These are phyloP conservation scores for Enteromius thamalakanensis DNA, from an alignment of 2,797 vertebrate genomes.

Conservation along the genomic window DNA sequence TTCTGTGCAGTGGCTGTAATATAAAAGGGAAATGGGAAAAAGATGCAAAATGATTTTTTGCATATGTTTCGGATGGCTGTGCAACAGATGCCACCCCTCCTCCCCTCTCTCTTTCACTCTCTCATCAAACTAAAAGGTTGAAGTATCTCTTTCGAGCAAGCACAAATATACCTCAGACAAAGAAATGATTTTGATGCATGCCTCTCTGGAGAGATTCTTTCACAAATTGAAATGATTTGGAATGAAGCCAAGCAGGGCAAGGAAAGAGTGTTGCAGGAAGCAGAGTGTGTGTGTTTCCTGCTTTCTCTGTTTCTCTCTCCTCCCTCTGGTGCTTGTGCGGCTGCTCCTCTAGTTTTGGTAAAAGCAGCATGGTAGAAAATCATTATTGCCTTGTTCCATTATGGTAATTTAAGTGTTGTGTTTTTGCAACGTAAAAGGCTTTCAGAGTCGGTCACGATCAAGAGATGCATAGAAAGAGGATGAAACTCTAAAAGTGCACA, in stretches of 20 bases:
- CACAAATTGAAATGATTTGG: constrained; percentile 49
- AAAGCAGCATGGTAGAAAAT: constrained; percentile 67
- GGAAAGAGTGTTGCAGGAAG: constrained; percentile 50
- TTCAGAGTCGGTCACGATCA: constrained; percentile 42
- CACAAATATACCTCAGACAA: constrained; percentile 43
- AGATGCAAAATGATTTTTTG: constrained; percentile 44
- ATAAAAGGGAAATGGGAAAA: constrained; percentile 18
- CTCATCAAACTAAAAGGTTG: constrained; percentile 53
- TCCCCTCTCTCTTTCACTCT: not conserved
- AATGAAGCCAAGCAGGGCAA: constrained; percentile 49
- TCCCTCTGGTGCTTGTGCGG: not conserved
- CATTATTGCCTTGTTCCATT: constrained; percentile 78
- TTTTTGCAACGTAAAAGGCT: constrained; percentile 54
- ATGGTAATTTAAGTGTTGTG: constrained; percentile 79
- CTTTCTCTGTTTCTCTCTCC: not conserved
- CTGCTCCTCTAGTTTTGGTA: constrained; percentile 60
- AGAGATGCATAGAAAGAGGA: constrained; percentile 21
- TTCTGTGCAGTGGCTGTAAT: constrained; percentile 28
- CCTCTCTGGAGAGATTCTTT: constrained; percentile 47
- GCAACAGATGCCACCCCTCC: constrained; percentile 42
- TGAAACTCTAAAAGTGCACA: constrained; percentile 28
- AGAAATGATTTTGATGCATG: constrained; percentile 45
- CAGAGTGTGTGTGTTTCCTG: constrained; percentile 40
- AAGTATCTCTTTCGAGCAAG: constrained; percentile 23
- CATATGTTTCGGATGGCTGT: constrained; percentile 21